Conservation (phyloP, 1,140 invertebrate genomes). For the Sinonovacula constricta region DNA sequence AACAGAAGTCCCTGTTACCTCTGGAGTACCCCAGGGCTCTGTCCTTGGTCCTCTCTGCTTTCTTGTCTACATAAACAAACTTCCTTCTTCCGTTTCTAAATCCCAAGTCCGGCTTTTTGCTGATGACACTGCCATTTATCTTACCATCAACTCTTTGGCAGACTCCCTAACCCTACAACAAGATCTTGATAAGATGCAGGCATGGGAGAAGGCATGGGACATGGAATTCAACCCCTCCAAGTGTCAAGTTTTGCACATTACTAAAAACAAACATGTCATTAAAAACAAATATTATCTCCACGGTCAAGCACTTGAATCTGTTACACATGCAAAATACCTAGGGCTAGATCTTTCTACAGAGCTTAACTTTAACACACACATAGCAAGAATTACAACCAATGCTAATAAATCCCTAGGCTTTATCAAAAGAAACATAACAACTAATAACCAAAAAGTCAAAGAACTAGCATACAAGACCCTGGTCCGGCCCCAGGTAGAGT, state of each 20-base stretch:
- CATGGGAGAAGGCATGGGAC: constrained; percentile 11
- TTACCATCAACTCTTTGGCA: not conserved
- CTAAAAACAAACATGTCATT: not conserved
- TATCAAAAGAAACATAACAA: constrained; percentile 32
- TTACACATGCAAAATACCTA: constrained; percentile 14
- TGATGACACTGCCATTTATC: constrained; percentile 10
- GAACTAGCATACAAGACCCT: constrained; percentile 46
- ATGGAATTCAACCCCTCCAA: constrained; percentile 37
- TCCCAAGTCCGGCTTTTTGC: constrained; percentile 7
- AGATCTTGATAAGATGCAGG: constrained; percentile 26
- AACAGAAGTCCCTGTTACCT: constrained; percentile 15
- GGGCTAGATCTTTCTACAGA: not conserved
- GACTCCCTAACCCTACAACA: constrained; percentile 31
- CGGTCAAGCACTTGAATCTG: constrained; percentile 8
- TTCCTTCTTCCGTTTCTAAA: constrained; percentile 25
- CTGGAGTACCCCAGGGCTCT: constrained; percentile 52
- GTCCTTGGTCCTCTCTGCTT: constrained; percentile 53
- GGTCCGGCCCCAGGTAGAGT: constrained; percentile 43
- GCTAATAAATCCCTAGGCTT: constrained; percentile 36
- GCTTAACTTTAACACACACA: constrained; percentile 29
- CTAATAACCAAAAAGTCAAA: constrained; percentile 9
- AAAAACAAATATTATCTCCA: not conserved
- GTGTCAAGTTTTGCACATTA: constrained; percentile 28
- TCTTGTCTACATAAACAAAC: constrained; percentile 53
- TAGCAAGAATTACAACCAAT: constrained; percentile 14